Conservation (phyloP, 2,797 vertebrate species). For the Falco concolor region DNA sequence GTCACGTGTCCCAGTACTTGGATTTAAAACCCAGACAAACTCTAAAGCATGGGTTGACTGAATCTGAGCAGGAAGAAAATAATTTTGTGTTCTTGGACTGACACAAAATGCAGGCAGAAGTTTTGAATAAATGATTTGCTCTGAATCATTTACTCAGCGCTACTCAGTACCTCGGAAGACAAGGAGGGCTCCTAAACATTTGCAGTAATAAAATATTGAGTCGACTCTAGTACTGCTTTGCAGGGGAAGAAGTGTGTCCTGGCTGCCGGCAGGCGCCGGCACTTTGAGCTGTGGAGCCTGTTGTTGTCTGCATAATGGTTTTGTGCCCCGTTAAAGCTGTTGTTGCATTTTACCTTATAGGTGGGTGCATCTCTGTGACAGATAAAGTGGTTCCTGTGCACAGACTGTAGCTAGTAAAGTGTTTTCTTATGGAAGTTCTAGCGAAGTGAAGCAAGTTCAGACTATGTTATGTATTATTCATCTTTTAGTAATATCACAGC, state of each 20-base stretch:
- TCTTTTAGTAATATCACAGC: not conserved
- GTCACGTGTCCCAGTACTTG: not conserved
- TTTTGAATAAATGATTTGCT: slow-evolving; percentile 49
- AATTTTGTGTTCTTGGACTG: slow-evolving; percentile 10
- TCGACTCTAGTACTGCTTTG: not conserved
- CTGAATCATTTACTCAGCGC: not conserved
- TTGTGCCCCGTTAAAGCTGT: not conserved
- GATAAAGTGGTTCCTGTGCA: not conserved
- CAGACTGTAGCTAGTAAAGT: not conserved
- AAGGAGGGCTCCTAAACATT: not conserved
- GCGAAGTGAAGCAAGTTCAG: not conserved
- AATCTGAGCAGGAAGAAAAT: not conserved
- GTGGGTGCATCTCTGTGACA: not conserved
- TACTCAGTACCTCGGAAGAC: not conserved
- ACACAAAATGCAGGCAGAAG: slow-evolving; percentile 15
- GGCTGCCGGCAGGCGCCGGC: not conserved
- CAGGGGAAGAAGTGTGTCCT: not conserved
- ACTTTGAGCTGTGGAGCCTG: not conserved
- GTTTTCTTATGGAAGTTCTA: not conserved
- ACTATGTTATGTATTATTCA: not conserved
- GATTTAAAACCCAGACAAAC: not conserved
- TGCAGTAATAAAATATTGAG: slow-evolving; percentile 42
- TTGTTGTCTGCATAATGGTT: not conserved
- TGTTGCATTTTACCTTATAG: not conserved
- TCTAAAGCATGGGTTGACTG: not conserved